Conservation (phyloP, 2,797 vertebrate species). For the Tolypeutes matacus region DNA sequence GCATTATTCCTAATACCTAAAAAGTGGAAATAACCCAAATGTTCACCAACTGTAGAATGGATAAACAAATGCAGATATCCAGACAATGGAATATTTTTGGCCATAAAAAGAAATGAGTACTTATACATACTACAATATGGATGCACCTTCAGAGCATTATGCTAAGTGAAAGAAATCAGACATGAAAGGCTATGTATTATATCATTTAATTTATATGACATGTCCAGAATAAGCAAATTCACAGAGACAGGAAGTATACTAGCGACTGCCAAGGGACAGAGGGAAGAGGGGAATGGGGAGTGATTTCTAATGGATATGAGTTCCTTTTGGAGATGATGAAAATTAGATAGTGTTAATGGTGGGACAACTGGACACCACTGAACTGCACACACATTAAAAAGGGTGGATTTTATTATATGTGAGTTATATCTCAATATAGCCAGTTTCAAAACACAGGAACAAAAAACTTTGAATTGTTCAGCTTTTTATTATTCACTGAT, state of each 20-base stretch:
- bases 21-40: conserved; percentile 12
- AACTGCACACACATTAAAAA: background rate
- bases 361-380: background rate
- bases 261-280: background rate
- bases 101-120: background rate
- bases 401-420: background rate
- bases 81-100: background rate
- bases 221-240: background rate
- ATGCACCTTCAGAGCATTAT: background rate
- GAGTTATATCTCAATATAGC: conserved; percentile 8
- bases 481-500: conserved; percentile 10
- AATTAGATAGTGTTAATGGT: background rate
- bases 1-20: background rate
- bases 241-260: background rate
- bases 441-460: background rate
- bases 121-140: background rate
- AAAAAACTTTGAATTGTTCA: background rate
- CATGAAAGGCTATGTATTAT: background rate
- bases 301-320: background rate
- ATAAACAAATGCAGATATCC: background rate
- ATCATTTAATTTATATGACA: background rate
- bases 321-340: background rate
- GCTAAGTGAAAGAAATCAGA: background rate
- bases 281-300: background rate
- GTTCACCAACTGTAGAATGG: background rate